These are phyloP conservation scores for Otolemur crassicaudatus DNA, from an alignment of 2,797 vertebrate species.

Conservation along the genomic window DNA sequence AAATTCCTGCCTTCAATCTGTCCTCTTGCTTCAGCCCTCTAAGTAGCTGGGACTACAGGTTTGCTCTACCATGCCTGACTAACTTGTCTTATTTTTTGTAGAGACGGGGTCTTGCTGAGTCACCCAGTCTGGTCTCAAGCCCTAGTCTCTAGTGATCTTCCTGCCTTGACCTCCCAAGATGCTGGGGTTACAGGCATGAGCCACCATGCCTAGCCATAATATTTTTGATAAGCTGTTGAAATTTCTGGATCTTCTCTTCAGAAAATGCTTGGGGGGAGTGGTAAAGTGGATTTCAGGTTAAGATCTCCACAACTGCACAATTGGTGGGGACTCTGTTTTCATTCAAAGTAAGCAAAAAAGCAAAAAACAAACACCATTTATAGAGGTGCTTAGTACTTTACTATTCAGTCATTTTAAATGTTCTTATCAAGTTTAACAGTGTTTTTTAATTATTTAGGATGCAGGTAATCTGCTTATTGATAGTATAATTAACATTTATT, in stretches of 20 bases:
- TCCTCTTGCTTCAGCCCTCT: background rate
- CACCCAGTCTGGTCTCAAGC: background rate
- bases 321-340: background rate
- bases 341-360: constrained; percentile 17
- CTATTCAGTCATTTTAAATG: background rate
- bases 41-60: background rate
- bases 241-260: background rate
- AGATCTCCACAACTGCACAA: background rate
- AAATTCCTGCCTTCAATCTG: background rate
- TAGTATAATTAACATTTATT: constrained; percentile 40
- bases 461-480: background rate
- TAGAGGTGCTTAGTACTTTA: constrained; percentile 8
- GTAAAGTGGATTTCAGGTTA: constrained; percentile 16
- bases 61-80: background rate
- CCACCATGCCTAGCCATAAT: background rate
- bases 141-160: background rate
- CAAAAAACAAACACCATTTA: background rate
- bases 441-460: constrained; percentile 30
- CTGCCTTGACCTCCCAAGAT: background rate
- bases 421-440: background rate
- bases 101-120: background rate
- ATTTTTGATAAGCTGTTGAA: background rate
- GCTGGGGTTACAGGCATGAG: background rate
- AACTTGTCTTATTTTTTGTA: background rate
- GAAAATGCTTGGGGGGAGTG: background rate